Percentiles rank a stretch among this genome's conserved stretches.
phyloP scores from a whole-genome alignment of 2,888 invertebrate genomes.

The Stenodema calcarata region DNA sequence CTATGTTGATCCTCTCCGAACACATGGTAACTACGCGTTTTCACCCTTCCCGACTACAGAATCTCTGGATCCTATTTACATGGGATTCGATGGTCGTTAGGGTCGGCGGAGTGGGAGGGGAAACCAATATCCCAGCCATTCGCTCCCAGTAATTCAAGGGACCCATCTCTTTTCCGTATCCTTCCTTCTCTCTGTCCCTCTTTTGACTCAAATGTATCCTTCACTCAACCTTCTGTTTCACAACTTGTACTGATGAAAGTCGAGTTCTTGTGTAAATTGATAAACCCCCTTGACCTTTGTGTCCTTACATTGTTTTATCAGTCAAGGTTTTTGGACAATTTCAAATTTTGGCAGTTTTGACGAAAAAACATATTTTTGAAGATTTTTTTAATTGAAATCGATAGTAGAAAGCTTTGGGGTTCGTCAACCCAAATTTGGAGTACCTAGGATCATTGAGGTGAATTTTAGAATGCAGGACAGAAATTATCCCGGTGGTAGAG shows the following conservation, averaged over 20 bases:
- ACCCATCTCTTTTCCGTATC: background rate
- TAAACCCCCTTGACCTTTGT: too few species aligned
- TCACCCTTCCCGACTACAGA: background rate
- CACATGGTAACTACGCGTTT: background rate
- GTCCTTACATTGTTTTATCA: too few species aligned
- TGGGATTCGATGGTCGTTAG: conserved; percentile 17
- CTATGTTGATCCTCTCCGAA: background rate
- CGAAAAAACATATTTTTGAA: too few species aligned
- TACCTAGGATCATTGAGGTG: too few species aligned
- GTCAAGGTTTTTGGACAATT: too few species aligned
- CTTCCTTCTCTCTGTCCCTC: background rate
- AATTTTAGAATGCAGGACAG: too few species aligned
- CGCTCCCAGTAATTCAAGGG: background rate
- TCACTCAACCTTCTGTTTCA: background rate
- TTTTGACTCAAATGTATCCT: background rate
- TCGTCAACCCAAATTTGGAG: too few species aligned
- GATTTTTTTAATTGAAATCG: too few species aligned
- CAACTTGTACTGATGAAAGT: background rate
- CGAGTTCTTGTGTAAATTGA: too few species aligned
- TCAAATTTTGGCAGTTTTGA: too few species aligned
- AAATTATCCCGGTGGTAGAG: too few species aligned
- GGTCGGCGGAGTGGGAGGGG: background rate
- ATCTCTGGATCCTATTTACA: conserved; percentile 24
- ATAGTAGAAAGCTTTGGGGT: too few species aligned
- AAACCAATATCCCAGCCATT: background rate